A percentile compares a stretch with the other conserved stretches of the same genome.
Conservation (phyloP, 2,113 vertebrate species). For the Crotalus helleri region DNA sequence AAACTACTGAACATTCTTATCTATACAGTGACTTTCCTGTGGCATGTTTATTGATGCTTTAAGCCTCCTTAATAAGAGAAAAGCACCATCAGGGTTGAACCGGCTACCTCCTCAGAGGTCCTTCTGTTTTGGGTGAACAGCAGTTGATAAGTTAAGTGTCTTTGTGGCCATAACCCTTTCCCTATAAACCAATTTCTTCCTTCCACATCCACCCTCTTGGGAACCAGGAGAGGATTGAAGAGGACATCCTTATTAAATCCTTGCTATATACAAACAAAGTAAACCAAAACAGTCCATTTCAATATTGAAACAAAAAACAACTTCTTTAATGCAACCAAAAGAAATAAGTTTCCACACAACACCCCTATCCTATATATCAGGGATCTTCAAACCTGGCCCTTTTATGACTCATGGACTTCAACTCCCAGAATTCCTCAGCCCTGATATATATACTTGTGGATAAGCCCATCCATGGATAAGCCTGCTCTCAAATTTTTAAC, state of each 20-base stretch:
- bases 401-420: no score
- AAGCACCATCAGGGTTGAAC: neutral
- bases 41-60: neutral
- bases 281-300: neutral
- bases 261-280: neutral
- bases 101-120: neutral
- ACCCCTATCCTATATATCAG: no score
- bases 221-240: neutral
- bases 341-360: neutral
- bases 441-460: neutral
- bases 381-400: no score
- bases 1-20: neutral
- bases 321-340: neutral
- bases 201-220: neutral
- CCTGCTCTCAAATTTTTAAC: neutral
- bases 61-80: neutral
- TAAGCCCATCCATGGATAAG: neutral
- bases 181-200: neutral
- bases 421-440: no score
- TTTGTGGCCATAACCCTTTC: neutral
- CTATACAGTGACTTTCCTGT: neutral
- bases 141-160: neutral
- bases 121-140: neutral
- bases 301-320: neutral
- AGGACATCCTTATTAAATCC: neutral